phyloP scores from a whole-genome alignment of 1,140 invertebrate genomes.

The Melanaphis sacchari region DNA sequence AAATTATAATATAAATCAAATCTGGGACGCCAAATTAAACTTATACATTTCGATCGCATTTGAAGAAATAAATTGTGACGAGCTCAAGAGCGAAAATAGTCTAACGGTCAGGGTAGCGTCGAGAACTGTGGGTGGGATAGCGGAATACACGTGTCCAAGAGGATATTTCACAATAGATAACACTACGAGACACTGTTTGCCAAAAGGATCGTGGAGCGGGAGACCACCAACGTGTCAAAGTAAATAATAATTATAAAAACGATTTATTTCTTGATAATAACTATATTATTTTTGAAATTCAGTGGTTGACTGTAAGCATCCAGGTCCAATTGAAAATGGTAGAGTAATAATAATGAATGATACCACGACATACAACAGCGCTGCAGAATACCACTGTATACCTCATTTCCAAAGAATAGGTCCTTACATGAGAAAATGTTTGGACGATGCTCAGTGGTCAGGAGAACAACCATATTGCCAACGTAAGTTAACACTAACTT shows the following conservation, averaged over 20 bases:
- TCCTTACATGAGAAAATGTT: slow-evolving; percentile 81
- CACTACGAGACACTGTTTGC: slow-evolving; percentile 76
- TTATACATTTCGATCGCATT: slow-evolving; percentile 54
- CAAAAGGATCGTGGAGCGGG: slow-evolving; percentile 84
- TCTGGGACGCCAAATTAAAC: background rate
- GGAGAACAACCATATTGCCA: slow-evolving; percentile 81
- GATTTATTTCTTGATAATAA: background rate
- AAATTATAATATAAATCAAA: background rate
- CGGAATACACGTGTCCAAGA: slow-evolving; percentile 80
- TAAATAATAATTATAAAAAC: slow-evolving; percentile 66
- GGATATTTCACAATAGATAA: slow-evolving; percentile 84
- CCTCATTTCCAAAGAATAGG: slow-evolving; percentile 83
- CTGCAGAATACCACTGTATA: slow-evolving; percentile 87
- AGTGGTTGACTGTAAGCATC: slow-evolving; percentile 85
- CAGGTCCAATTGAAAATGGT: slow-evolving; percentile 81
- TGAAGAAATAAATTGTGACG: slow-evolving; percentile 79
- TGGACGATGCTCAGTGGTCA: slow-evolving; percentile 83
- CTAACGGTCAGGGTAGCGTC: slow-evolving; percentile 71
- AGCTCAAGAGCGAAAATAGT: slow-evolving; percentile 70
- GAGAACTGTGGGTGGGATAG: slow-evolving; percentile 77
- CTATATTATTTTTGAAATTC: slow-evolving; percentile 60
- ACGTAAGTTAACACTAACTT: slow-evolving; percentile 63
- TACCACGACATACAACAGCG: slow-evolving; percentile 79
- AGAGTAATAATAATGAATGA: slow-evolving; percentile 85
- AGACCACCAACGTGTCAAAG: slow-evolving; percentile 79